Base-by-base conservation (phyloP, 1,140 invertebrate genomes). In the Ceratosolen solmsi region DNA sequence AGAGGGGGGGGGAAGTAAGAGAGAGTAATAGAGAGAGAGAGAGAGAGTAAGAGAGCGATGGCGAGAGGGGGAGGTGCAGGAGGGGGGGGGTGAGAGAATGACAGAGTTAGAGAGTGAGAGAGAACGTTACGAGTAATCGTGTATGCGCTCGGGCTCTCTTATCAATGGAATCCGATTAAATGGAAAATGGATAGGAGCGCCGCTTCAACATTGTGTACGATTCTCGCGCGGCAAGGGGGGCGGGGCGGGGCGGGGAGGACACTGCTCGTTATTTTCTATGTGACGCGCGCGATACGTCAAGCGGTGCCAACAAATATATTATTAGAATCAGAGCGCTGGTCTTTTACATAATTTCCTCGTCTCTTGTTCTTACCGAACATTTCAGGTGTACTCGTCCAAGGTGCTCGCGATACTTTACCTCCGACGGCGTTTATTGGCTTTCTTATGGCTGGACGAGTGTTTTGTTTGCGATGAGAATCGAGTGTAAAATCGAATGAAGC, bases 301-400 rank as follows among this genome's bases (percentile, higher is more conserved):
- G 1, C 36, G 33, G 63, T 68, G 63, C 63, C 63, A 68, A 63
- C 60, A 33, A 68, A 68, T 68, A 68, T 68, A 68, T 68, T 68
- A 68, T 68, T 68, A 68, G 63, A 68, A 38, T 38, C 33, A 5
- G 51, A 17, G 46, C 20, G 22, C 17, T 56, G 22, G 51, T 5
- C n/a, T 71, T 70, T 75, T 75, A 56, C 51, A 60, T 38, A 38
- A 33, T 58, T 75, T 60, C 11, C 73, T 25, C 17, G 9, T 49
- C 38, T 71, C 70, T 4, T 49, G 3, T 65, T 5, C 7, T 49
- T 30, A 27, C 25, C 3, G 1, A n/a, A 27, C 1, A 27, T 49
- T 71, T 68, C 33, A 15, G 13, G 33, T 36, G 1, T 1, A 63
- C 15, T 30, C 58, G 25, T 17, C n/a, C 5, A 8, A 15, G 27